Evolutionary conservation across 2,888 invertebrate species (phyloP).

Genomic region (Parnassius apollo): DNA sequence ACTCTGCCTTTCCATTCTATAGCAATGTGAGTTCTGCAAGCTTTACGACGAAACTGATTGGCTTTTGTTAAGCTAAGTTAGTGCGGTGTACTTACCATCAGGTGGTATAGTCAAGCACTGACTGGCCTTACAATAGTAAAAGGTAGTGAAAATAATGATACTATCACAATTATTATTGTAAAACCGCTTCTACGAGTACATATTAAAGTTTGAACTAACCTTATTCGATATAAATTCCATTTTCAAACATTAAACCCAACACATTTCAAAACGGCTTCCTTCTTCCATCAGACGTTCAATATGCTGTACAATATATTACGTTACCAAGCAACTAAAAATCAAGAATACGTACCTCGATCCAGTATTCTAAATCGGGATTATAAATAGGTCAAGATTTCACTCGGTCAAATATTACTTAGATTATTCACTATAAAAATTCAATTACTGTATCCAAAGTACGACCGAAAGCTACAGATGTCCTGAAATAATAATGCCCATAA

Average conservation of each 20-base stretch:
- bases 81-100: too few species aligned
- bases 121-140: neutral
- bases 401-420: conserved; percentile 37
- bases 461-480: conserved; percentile 60
- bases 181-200: too few species aligned
- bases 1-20: too few species aligned
- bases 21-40: too few species aligned
- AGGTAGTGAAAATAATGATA: conserved; percentile 9
- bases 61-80: too few species aligned
- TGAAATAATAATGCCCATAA: conserved; percentile 69
- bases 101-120: too few species aligned
- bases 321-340: conserved; percentile 23
- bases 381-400: conserved; percentile 63
- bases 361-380: conserved; percentile 18
- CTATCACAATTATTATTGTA: neutral
- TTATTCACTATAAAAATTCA: conserved; percentile 41
- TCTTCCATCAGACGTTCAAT: conserved; percentile 1
- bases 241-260: conserved; percentile 13
- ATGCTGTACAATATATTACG: neutral
- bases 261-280: neutral
- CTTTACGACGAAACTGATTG: too few species aligned
- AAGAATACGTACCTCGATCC: conserved; percentile 23
- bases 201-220: conserved; percentile 13
- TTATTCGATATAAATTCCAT: conserved; percentile 14
- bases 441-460: conserved; percentile 37